Evolutionary conservation across 2,113 vertebrate species (phyloP).

Genomic region (Hydrochoerus hydrochaeris): DNA sequence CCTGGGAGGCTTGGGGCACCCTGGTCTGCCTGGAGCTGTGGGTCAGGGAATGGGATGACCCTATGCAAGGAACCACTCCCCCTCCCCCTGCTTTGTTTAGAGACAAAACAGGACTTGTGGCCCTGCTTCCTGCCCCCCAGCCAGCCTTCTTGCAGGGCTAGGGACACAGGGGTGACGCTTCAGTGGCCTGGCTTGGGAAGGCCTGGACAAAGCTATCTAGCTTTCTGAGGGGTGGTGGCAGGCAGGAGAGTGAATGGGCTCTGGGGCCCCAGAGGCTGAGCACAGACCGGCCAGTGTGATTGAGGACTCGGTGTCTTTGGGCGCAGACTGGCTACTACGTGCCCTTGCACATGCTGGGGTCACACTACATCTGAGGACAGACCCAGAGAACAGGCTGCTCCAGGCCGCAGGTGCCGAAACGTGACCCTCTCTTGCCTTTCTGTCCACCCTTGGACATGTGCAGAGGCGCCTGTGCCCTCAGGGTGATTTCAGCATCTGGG

Average conservation of each 20-base stretch:
- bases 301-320: rapidly evolving
- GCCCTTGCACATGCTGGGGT: background rate
- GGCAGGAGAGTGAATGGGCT: background rate
- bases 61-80: background rate
- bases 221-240: background rate
- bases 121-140: background rate
- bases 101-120: conserved; percentile 62
- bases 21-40: background rate
- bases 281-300: background rate
- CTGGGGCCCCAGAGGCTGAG: background rate
- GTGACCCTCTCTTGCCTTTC: background rate
- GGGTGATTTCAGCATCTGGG: conserved; percentile 59
- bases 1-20: background rate
- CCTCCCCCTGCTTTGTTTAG: conserved; percentile 19
- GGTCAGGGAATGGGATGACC: background rate
- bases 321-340: background rate
- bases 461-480: background rate
- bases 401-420: no score
- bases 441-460: no score
- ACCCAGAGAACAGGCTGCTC: background rate
- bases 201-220: background rate
- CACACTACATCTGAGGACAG: background rate
- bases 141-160: background rate
- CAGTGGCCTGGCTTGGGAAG: background rate
- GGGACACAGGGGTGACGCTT: background rate